Base-by-base conservation (phyloP, 2,113 vertebrate genomes). In the western clawed frog (Xenopus tropicalis) region DNA sequence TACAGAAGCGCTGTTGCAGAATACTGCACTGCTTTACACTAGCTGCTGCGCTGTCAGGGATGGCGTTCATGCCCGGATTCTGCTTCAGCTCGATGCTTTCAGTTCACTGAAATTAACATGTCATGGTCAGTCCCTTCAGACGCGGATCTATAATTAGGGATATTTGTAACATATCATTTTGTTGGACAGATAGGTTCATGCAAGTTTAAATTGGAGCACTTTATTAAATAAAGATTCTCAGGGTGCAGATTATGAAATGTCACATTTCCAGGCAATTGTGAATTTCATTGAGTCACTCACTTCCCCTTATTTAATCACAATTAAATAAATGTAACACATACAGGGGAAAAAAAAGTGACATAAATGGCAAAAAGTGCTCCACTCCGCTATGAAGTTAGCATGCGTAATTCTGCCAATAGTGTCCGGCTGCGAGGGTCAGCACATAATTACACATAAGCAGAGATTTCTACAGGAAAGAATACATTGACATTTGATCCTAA, bases 341-440 rank as follows among this genome's bases (percentile, higher is more conserved):
- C 16, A 17, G 46, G 46, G 13, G 16, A 48, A 48, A 12, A 3
- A 17, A 70, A 22, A 68, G 23, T 68, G 71, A 61, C 64, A 74
- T 51, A 24, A 61, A 46, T 74, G 64, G 24, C 72, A 74, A 42
- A 29, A 68, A 67, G 56, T 24, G 66, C 61, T 58, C 57, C 5
- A 11, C 59, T 22, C 59, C 17, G 19, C 23, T 52, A 46, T 37
- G 19, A 56, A 51, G 24, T 61, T 69, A 75, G 61, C 66, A 75
- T 69, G 54, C 57, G 69, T 75, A 75, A 68, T 75, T 61, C 66
- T 52, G 66, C 69, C 43, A 62, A 46, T 69, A 69, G 61, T 54
- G 58, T 54, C 56, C 58, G 14, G 4, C 25, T 51, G 25, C 42
- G 37, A 62, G 57, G 51, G 57, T 66, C 42, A 43, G 58, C 56